phyloP scores from a whole-genome alignment of 2,113 vertebrate species.

The Tamias sibiricus region DNA sequence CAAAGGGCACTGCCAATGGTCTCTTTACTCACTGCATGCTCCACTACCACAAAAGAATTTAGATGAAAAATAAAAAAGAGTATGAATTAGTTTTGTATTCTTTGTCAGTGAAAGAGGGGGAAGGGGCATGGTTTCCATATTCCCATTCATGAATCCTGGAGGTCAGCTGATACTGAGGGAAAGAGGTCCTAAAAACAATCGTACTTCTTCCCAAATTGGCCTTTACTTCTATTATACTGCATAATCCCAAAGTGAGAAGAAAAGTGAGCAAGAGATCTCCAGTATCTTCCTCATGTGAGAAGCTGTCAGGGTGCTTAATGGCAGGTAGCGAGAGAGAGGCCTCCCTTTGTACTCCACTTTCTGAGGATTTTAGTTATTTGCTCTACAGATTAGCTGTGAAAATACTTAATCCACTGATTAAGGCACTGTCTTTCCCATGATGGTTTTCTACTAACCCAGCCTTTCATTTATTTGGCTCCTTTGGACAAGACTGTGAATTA shows the following conservation, averaged over 20 bases:
- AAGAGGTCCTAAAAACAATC: not conserved
- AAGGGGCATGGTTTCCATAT: not conserved
- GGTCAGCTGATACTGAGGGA: not conserved
- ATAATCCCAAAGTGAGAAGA: not conserved
- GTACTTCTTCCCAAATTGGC: not conserved
- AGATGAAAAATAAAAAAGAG: not conserved
- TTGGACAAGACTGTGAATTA: not conserved
- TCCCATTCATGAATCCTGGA: not conserved
- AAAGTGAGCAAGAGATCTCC: not conserved
- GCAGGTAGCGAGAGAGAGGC: not conserved
- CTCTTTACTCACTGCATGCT: not conserved
- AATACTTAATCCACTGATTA: not conserved
- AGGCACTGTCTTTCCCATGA: not conserved
- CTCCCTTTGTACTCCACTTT: not conserved
- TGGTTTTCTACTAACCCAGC: not conserved
- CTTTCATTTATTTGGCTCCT: not conserved
- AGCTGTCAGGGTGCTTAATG: not conserved
- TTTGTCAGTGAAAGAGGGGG: not conserved
- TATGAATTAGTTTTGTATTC: not conserved
- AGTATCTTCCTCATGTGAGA: not conserved
- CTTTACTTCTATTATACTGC: not conserved
- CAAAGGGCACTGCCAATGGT: not conserved
- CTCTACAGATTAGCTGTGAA: not conserved
- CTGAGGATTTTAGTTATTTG: not conserved
- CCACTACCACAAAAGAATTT: not conserved